phyloP scores from a whole-genome alignment of 1,140 invertebrate species.

The Drosophila tani region DNA sequence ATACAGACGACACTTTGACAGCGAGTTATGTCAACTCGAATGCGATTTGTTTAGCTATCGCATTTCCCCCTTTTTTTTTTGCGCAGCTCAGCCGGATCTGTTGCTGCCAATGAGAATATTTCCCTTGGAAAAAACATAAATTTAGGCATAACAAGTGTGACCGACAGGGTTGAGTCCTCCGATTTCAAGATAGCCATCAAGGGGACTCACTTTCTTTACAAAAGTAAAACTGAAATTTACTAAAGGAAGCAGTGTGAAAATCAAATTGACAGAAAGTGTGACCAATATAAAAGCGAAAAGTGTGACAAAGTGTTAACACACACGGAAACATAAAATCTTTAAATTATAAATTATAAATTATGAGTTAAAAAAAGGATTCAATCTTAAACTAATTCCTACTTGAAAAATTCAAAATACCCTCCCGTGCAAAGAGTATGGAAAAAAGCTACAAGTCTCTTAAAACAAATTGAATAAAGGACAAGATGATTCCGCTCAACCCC shows the following conservation, averaged over 20 bases:
- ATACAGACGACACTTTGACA: constrained; percentile 80
- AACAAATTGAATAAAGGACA: constrained; percentile 77
- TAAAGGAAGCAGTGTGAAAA: not conserved
- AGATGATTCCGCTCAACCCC: constrained; percentile 40
- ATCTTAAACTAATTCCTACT: not conserved
- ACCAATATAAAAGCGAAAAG: no score
- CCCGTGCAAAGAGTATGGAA: constrained; percentile 13
- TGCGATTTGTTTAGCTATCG: constrained; percentile 75
- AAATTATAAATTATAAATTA: no score
- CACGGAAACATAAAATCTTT: no score
- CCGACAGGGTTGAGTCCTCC: not conserved
- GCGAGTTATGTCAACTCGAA: constrained; percentile 79
- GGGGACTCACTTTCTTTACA: not conserved
- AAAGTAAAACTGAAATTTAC: not conserved
- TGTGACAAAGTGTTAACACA: no score
- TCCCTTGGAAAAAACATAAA: constrained; percentile 58
- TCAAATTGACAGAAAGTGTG: not conserved
- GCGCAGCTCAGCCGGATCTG: constrained; percentile 15
- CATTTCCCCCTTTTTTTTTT: constrained; percentile 31
- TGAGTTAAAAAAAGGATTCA: not conserved
- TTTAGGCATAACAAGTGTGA: constrained; percentile 35
- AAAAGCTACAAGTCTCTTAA: constrained; percentile 25
- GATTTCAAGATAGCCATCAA: not conserved
- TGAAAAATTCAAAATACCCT: not conserved
- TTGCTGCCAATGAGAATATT: constrained; percentile 67